Base-by-base conservation (phyloP, 2,113 vertebrate genomes). In the Sinocyclocheilus grahami region DNA sequence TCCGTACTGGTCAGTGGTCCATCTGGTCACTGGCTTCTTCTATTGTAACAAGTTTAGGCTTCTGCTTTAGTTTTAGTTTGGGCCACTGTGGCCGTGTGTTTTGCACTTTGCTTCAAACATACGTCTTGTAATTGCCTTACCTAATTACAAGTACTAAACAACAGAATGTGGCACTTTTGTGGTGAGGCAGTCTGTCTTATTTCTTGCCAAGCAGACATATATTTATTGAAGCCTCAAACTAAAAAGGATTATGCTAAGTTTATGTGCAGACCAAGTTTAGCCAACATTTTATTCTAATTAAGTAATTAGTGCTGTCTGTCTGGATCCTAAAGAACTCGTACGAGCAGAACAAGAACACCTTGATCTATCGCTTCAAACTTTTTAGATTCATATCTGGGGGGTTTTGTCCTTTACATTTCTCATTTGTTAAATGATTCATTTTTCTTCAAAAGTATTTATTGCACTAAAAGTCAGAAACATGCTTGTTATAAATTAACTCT, bases 211-310 rank as follows among this genome's bases (percentile, higher is more conserved):
- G 30, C 85, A 81, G 69, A 85, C 83, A 65, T 78, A 51, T 78
- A 78, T 88, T 83, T 51, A 83, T 58, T 72, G 63, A 86, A 78
- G 72, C 87, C 51, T 82, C 67, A 13, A 77, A 86, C 51, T 67
- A 69, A 18, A 51, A 65, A 30, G 69, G n/a, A 72, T 39, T 83
- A 82, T 62, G 62, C 20, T n/a, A 58, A 30, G 69, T 86, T 89
- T 84, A 87, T 87, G 63, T 87, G 83, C 82, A 58, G 48, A 65
- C 84, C 72, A 78, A 60, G 71, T 84, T 86, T 82, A 62, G 82
- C 69, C 42, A 69, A 71, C 53, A 55, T 24, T n/a, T 18, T 6
- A 72, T 60, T 82, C 71, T 83, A 84, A 62, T 77, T 42, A 69
- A 63, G 55, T 71, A 78, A 86, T 87, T 87, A 81, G n/a, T 14